These are phyloP conservation scores for Caranx ignobilis DNA, from an alignment of 2,113 vertebrate genomes.

Conservation along the genomic window DNA sequence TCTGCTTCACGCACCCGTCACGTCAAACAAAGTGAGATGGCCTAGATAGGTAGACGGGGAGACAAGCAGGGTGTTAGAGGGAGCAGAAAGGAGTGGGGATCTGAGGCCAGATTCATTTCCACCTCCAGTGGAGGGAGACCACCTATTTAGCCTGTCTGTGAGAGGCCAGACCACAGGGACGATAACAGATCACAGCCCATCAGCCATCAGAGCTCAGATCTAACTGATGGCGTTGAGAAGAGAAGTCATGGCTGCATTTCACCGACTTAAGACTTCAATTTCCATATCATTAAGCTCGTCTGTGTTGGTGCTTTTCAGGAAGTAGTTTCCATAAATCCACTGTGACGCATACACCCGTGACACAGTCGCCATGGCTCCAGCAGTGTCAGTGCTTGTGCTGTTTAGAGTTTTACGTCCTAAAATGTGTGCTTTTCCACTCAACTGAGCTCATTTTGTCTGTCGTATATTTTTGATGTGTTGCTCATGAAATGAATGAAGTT, in stretches of 20 bases:
- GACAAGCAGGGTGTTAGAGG: slow-evolving; percentile 60
- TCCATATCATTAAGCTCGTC: slow-evolving; percentile 75
- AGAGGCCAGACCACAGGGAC: slow-evolving; percentile 79
- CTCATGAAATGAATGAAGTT: slow-evolving; percentile 1
- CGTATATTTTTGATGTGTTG: slow-evolving; percentile 18
- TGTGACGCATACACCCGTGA: neutral
- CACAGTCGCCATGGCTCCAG: slow-evolving; percentile 26
- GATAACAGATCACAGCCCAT: slow-evolving; percentile 83
- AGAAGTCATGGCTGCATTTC: slow-evolving; percentile 64
- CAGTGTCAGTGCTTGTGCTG: slow-evolving; percentile 1
- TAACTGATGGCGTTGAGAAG: slow-evolving; percentile 60
- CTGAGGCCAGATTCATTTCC: slow-evolving; percentile 84
- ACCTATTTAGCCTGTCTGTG: slow-evolving; percentile 81
- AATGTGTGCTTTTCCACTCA: neutral
- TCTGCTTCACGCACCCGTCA: slow-evolving; percentile 24
- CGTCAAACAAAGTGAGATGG: slow-evolving; percentile 61
- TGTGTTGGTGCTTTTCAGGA: slow-evolving; percentile 19
- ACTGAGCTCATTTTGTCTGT: neutral
- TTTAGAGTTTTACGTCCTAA: slow-evolving; percentile 20
- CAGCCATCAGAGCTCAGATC: slow-evolving; percentile 69
- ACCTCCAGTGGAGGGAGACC: slow-evolving; percentile 87
- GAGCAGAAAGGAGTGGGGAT: slow-evolving; percentile 68
- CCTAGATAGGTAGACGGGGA: slow-evolving; percentile 64
- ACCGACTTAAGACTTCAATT: slow-evolving; percentile 67
- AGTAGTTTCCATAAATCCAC: slow-evolving; percentile 50